A percentile compares a stretch with the other conserved stretches of the same genome.
These are phyloP conservation scores for Dicyrtoma fusca DNA, from an alignment of 2,888 invertebrate genomes.

Conservation along the genomic window DNA sequence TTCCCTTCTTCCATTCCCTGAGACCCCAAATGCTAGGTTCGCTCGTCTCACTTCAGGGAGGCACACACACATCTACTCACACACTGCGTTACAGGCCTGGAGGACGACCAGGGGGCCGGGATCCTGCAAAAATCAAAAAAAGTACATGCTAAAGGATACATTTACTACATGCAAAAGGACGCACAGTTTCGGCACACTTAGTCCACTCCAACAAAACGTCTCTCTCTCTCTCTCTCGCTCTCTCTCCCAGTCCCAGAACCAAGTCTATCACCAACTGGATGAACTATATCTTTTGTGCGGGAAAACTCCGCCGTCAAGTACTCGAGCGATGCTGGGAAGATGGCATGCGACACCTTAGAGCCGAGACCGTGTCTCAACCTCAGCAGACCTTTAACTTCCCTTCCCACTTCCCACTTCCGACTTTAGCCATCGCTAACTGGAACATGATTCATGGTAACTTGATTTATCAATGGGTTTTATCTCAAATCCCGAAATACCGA, in stretches of 20 bases:
- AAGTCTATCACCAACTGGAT: too few species aligned
- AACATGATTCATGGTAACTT: too few species aligned
- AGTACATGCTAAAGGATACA: constrained; percentile 10
- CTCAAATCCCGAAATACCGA: too few species aligned
- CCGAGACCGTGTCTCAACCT: neutral
- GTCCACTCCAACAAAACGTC: neutral
- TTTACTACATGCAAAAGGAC: too few species aligned
- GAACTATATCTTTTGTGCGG: too few species aligned
- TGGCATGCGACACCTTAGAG: too few species aligned
- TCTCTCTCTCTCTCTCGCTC: constrained; percentile 10
- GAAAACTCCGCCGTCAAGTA: too few species aligned
- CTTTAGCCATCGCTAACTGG: neutral
- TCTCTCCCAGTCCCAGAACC: neutral
- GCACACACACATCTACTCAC: neutral
- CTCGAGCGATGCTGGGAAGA: too few species aligned
- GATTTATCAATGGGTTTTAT: too few species aligned
- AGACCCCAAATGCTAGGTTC: neutral
- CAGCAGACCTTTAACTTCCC: neutral
- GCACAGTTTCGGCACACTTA: neutral
- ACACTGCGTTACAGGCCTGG: neutral
- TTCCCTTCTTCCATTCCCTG: too few species aligned
- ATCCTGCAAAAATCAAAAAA: constrained; percentile 18
- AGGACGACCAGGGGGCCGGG: constrained; percentile 26
- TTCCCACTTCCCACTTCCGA: neutral
- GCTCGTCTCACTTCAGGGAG: neutral